phyloP scores from a whole-genome alignment of 2,888 invertebrate species.

The Eudemis profundana region DNA sequence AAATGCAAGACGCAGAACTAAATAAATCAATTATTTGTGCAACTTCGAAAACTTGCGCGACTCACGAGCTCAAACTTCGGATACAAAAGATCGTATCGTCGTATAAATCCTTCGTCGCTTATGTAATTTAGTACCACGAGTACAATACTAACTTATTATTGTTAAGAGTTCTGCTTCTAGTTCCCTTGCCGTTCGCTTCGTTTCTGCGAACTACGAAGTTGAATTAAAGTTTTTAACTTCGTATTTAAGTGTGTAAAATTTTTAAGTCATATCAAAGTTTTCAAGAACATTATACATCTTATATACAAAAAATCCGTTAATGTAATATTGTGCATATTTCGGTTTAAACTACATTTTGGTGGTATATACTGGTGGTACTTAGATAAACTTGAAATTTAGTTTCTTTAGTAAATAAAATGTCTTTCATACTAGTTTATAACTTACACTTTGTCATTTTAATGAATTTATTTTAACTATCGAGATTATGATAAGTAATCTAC shows the following conservation, averaged over 20 bases:
- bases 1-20: slow-evolving; percentile 19
- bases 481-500: too few species aligned
- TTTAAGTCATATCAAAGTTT: neutral
- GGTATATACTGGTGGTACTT: too few species aligned
- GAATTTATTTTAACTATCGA: too few species aligned
- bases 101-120: neutral
- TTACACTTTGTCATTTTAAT: too few species aligned
- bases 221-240: slow-evolving; percentile 13
- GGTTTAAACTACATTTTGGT: too few species aligned
- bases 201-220: slow-evolving; percentile 19
- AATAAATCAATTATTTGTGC: slow-evolving; percentile 33
- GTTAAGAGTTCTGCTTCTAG: slow-evolving; percentile 35
- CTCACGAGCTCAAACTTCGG: neutral
- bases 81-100: neutral
- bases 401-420: too few species aligned
- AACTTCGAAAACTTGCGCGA: slow-evolving; percentile 25
- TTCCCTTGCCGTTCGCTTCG: slow-evolving; percentile 20
- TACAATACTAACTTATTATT: slow-evolving; percentile 39
- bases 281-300: too few species aligned
- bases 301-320: too few species aligned
- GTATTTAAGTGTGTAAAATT: slow-evolving; percentile 4
- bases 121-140: neutral
- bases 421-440: too few species aligned
- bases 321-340: too few species aligned
- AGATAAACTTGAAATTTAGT: too few species aligned